phyloP scores from a whole-genome alignment of 2,888 invertebrate species.

The Spicauda simplicius region DNA sequence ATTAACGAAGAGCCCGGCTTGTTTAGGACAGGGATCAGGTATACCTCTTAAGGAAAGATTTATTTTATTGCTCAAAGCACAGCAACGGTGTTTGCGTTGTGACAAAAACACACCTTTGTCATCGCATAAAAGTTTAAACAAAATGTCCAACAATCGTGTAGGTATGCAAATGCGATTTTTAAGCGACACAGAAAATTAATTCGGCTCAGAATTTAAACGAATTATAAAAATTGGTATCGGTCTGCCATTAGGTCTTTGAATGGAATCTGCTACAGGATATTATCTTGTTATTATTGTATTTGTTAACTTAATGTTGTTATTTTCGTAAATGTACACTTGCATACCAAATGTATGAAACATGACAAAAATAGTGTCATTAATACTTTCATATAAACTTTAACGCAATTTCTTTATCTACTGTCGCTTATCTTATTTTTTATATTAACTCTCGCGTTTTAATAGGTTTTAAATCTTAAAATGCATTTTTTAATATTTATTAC shows the following conservation, averaged over 20 bases:
- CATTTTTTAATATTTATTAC: too few species aligned
- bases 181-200: slow-evolving; percentile 10
- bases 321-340: not conserved
- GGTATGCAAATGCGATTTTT: slow-evolving; percentile 25
- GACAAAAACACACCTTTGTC: slow-evolving; percentile 61
- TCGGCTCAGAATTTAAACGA: not conserved
- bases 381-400: too few species aligned
- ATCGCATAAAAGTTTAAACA: slow-evolving; percentile 67
- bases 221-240: not conserved
- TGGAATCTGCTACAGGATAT: slow-evolving; percentile 1
- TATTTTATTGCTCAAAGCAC: slow-evolving; percentile 82
- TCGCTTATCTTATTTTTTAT: too few species aligned
- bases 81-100: slow-evolving; percentile 63
- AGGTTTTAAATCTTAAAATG: too few species aligned
- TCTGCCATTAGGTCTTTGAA: not conserved
- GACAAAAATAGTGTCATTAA: too few species aligned
- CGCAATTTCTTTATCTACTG: too few species aligned
- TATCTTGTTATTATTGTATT: not conserved
- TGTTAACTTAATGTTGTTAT: not conserved
- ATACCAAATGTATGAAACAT: too few species aligned
- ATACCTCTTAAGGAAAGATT: slow-evolving; percentile 79
- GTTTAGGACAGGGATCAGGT: slow-evolving; percentile 75
- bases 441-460: too few species aligned
- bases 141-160: slow-evolving; percentile 42
- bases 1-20: slow-evolving; percentile 78